A percentile compares a stretch with the other conserved stretches of the same genome.
Evolutionary conservation across 1,140 invertebrate genomes (phyloP).

Genomic region (Cydia splendana): DNA sequence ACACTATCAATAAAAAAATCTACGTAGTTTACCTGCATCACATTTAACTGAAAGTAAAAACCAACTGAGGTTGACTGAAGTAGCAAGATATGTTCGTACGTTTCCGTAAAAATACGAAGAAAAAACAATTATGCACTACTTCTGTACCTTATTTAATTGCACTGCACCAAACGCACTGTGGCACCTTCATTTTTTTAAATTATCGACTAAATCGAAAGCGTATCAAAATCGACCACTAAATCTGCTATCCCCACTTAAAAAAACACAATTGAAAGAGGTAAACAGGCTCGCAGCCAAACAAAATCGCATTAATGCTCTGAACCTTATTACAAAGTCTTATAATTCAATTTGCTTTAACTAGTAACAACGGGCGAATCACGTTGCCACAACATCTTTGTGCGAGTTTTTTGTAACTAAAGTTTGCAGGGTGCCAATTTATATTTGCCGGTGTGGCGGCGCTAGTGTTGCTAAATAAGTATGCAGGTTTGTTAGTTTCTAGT

Average conservation of each 20-base stretch:
- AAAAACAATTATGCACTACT: too few relatives aligned
- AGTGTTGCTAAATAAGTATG: slow-evolving; percentile 8
- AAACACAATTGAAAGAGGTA: neutral
- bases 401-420: slow-evolving; percentile 11
- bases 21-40: neutral
- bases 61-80: neutral
- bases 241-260: slow-evolving; percentile 14
- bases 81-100: too few relatives aligned
- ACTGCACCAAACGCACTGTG: slow-evolving; percentile 9
- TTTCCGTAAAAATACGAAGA: too few relatives aligned
- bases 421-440: neutral
- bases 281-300: neutral
- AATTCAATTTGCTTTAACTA: neutral
- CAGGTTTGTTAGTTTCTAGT: neutral
- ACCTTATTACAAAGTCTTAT: neutral
- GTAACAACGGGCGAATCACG: neutral
- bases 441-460: neutral
- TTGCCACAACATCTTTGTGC: slow-evolving; percentile 18
- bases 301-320: neutral
- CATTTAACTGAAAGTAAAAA: neutral
- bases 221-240: slow-evolving; percentile 21
- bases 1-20: too few relatives aligned
- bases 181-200: neutral
- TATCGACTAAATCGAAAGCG: slow-evolving; percentile 30
- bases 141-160: neutral